Conservation (phyloP, 2,888 invertebrate genomes). For the Abrostola tripartita region DNA sequence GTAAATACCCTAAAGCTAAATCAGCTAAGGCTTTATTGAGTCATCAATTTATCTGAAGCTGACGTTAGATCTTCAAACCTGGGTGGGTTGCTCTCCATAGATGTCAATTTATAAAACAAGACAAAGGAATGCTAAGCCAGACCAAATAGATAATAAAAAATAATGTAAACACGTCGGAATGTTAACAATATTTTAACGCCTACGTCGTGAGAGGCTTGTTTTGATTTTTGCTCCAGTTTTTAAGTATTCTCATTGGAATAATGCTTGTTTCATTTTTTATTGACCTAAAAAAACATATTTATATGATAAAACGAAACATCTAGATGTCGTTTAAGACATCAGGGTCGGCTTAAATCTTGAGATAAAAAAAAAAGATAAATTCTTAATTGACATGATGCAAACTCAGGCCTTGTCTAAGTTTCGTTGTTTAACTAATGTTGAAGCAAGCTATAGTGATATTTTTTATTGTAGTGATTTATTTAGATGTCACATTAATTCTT, state of each 20-base stretch:
- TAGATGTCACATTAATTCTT: conserved; percentile 57
- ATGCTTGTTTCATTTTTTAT: conserved; percentile 34
- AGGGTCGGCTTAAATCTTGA: conserved; percentile 46
- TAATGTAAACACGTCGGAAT: conserved; percentile 63
- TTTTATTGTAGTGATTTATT: conserved; percentile 44
- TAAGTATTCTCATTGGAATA: conserved; percentile 54
- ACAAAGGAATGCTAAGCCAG: conserved; percentile 42
- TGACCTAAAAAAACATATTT: conserved; percentile 16
- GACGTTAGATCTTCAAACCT: conserved; percentile 41
- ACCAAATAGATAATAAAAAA: conserved; percentile 46
- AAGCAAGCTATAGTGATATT: conserved; percentile 22
- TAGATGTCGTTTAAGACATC: conserved; percentile 47
- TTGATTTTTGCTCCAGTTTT: conserved; percentile 73
- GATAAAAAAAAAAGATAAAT: conserved; percentile 7
- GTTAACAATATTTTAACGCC: conserved; percentile 62
- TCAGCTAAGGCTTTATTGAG: conserved; percentile 23
- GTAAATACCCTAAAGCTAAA: neutral
- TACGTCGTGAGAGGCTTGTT: conserved; percentile 66
- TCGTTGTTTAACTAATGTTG: conserved; percentile 20
- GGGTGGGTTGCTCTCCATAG: conserved; percentile 45
- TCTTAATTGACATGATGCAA: conserved; percentile 5
- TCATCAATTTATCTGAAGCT: conserved; percentile 43
- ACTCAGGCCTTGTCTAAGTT: conserved; percentile 26
- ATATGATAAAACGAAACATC: conserved; percentile 39
- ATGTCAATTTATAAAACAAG: conserved; percentile 33